These are phyloP conservation scores for Cantharis rustica DNA, from an alignment of 2,888 invertebrate genomes.

Conservation along the genomic window DNA sequence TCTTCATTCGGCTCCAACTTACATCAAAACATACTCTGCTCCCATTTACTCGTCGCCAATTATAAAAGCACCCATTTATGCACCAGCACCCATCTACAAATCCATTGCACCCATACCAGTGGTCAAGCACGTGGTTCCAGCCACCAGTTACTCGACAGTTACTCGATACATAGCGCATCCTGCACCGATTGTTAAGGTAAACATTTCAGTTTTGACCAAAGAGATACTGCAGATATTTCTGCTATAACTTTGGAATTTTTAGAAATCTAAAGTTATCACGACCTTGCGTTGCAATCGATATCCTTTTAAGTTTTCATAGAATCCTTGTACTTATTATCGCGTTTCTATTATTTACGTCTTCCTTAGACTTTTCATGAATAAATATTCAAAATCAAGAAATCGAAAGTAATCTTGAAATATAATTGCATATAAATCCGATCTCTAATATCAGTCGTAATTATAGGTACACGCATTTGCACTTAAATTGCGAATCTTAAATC, in stretches of 20 bases:
- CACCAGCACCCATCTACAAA: slow-evolving; percentile 38
- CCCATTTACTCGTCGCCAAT: slow-evolving; percentile 24
- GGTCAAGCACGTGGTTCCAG: slow-evolving; percentile 49
- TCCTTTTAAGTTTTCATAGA: neutral
- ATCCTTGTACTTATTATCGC: neutral
- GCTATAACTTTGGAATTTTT: too few species aligned
- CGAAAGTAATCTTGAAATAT: too few species aligned
- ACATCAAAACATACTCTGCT: slow-evolving; percentile 6
- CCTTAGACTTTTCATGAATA: neutral
- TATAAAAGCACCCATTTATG: slow-evolving; percentile 34
- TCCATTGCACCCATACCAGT: slow-evolving; percentile 38
- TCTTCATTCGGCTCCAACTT: slow-evolving; percentile 22
- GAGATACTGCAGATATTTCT: too few species aligned
- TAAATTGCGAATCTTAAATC: neutral
- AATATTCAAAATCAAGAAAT: too few species aligned
- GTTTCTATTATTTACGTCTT: neutral
- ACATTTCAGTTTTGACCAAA: neutral
- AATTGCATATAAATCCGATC: too few species aligned
- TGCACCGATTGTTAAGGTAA: slow-evolving; percentile 52
- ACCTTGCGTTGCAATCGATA: neutral
- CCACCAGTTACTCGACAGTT: slow-evolving; percentile 66
- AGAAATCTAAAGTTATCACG: neutral
- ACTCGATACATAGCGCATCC: slow-evolving; percentile 53
- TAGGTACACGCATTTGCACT: neutral
- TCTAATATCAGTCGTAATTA: too few species aligned